Conservation (phyloP, 2,888 invertebrate species). For the Adineta ricciae region DNA sequence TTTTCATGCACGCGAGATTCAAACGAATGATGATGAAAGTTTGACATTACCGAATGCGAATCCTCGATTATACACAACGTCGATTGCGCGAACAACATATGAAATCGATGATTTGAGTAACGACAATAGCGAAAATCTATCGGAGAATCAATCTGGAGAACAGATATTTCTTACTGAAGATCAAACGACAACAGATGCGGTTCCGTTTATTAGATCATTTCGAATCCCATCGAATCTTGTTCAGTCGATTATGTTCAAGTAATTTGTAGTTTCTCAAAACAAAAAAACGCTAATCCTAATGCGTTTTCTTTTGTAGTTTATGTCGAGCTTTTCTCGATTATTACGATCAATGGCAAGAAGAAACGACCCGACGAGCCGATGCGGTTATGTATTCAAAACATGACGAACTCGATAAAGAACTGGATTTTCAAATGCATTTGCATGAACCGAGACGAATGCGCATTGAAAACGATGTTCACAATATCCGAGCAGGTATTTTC, state of each 20-base stretch:
- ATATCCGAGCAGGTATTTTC: slow-evolving; percentile 50
- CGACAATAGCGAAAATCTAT: too few relatives aligned
- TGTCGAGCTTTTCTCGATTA: slow-evolving; percentile 47
- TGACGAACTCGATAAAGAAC: slow-evolving; percentile 48
- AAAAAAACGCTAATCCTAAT: slow-evolving; percentile 23
- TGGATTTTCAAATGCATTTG: slow-evolving; percentile 47
- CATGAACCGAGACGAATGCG: slow-evolving; percentile 46
- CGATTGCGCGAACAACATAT: neutral
- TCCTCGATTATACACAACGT: neutral
- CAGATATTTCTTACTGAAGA: neutral
- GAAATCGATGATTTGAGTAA: neutral
- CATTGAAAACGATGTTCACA: slow-evolving; percentile 48
- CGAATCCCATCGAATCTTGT: slow-evolving; percentile 40
- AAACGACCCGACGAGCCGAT: slow-evolving; percentile 42
- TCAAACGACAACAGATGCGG: slow-evolving; percentile 9
- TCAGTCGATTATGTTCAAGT: slow-evolving; percentile 34
- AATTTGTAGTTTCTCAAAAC: neutral
- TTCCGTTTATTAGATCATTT: slow-evolving; percentile 37
- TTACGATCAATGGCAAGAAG: slow-evolving; percentile 44
- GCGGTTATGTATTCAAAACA: slow-evolving; percentile 47
- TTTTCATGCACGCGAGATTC: neutral
- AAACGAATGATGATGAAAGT: neutral
- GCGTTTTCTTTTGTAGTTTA: too few relatives aligned
- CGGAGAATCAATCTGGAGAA: neutral
- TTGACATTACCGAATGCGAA: neutral